Percentiles rank a stretch among this genome's conserved stretches.
These are phyloP conservation scores for Pterostichus madidus DNA, from an alignment of 2,888 invertebrate genomes.

Conservation along the genomic window DNA sequence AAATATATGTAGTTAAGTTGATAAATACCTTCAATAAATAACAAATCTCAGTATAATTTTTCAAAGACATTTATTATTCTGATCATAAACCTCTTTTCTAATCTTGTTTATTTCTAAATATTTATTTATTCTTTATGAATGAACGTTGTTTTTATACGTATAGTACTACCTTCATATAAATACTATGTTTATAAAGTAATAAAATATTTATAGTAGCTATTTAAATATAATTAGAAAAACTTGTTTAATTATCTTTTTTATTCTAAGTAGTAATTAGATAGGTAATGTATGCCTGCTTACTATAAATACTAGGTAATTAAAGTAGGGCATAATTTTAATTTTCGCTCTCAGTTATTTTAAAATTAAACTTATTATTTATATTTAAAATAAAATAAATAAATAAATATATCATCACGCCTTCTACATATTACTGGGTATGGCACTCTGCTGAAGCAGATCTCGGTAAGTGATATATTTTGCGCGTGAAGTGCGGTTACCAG, in stretches of 20 bases:
- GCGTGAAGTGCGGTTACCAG: no score
- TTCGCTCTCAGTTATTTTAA: background rate
- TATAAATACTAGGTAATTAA: background rate
- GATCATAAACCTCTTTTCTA: conserved; percentile 45
- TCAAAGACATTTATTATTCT: background rate
- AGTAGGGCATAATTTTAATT: conserved; percentile 19
- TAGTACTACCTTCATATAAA: conserved; percentile 45
- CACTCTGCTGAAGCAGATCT: no score
- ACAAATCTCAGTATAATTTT: no score
- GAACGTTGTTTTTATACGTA: conserved; percentile 35
- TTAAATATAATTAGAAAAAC: conserved; percentile 48
- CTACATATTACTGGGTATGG: no score
- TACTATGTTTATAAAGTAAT: conserved; percentile 38
- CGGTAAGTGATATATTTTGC: no score
- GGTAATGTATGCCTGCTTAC: conserved; percentile 6
- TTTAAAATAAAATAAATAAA: no score
- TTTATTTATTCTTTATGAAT: conserved; percentile 47
- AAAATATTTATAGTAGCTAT: conserved; percentile 52
- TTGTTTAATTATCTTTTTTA: conserved; percentile 46
- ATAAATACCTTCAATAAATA: no score
- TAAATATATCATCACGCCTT: no score
- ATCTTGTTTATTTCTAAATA: conserved; percentile 38
- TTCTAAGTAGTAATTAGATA: conserved; percentile 25
- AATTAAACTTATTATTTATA: no score
- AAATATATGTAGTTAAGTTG: no score